Percentiles rank a stretch among this genome's conserved stretches.
Conservation (phyloP, 2,888 invertebrate genomes). For the Agriopis leucophaearia region DNA sequence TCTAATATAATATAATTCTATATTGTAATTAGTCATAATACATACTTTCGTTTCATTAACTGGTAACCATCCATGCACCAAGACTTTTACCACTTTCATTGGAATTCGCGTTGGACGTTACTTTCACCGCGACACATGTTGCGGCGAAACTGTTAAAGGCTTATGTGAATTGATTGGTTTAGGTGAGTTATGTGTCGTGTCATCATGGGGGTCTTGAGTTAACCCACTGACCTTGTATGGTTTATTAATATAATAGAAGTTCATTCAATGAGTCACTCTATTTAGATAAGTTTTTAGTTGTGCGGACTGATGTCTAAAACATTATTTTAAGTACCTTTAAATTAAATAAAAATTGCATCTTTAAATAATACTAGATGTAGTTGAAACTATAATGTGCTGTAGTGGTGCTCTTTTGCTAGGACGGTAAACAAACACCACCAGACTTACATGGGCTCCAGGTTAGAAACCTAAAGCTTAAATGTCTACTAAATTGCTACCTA, state of each 20-base stretch:
- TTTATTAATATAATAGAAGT: neutral
- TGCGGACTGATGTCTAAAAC: no score
- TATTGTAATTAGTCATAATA: slow-evolving; percentile 6
- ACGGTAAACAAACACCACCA: no score
- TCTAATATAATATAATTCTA: no score
- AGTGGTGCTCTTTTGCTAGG: no score
- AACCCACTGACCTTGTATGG: neutral
- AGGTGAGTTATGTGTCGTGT: slow-evolving; percentile 15
- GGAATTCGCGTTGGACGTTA: slow-evolving; percentile 26
- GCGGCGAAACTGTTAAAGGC: slow-evolving; percentile 24
- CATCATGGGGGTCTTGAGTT: slow-evolving; percentile 9
- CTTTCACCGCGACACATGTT: slow-evolving; percentile 42
- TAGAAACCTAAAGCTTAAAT: no score
- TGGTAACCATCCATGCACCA: neutral
- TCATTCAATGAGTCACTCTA: neutral
- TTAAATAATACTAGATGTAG: no score
- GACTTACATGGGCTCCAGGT: no score
- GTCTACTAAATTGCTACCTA: no score
- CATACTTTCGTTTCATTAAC: slow-evolving; percentile 9
- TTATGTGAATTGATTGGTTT: slow-evolving; percentile 8
- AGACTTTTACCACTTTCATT: slow-evolving; percentile 40
- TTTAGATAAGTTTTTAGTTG: neutral
- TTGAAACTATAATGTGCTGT: no score
- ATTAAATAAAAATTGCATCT: no score
- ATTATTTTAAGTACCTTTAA: no score